Conservation (phyloP, 2,888 invertebrate genomes). For the Heliconius ethilla region DNA sequence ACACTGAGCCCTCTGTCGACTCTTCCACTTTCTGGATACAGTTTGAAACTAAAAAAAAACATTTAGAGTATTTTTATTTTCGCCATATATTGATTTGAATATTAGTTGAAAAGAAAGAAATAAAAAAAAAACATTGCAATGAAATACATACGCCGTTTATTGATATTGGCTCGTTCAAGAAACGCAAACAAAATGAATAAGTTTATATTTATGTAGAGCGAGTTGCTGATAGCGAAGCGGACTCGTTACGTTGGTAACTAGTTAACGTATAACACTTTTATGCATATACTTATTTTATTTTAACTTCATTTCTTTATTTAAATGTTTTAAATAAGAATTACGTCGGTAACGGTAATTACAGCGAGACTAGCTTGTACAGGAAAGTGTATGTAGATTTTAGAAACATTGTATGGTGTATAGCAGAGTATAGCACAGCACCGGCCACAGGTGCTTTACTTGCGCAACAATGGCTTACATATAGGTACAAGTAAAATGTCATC, state of each 20-base stretch:
- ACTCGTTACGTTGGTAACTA: constrained; percentile 21
- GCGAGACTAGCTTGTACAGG: too few species aligned
- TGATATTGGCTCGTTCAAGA: constrained; percentile 26
- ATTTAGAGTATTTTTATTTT: constrained; percentile 3
- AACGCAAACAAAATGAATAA: constrained; percentile 39
- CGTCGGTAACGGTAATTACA: too few species aligned
- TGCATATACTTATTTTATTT: neutral
- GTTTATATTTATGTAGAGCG: constrained; percentile 42
- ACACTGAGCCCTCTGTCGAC: neutral
- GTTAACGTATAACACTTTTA: neutral
- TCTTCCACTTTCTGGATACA: neutral
- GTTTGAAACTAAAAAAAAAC: neutral
- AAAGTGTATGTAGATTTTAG: too few species aligned
- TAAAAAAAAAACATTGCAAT: neutral
- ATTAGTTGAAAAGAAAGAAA: neutral
- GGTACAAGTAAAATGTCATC: too few species aligned
- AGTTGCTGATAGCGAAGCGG: constrained; percentile 5
- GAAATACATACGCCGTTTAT: constrained; percentile 11
- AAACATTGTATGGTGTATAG: too few species aligned
- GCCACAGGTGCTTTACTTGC: too few species aligned
- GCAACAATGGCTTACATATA: too few species aligned
- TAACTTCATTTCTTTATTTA: neutral
- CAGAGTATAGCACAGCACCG: too few species aligned
- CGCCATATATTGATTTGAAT: neutral
- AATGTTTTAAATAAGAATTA: neutral